Base-by-base conservation (phyloP, 2,797 vertebrate genomes). In the Periophthalmus magnuspinnatus region DNA sequence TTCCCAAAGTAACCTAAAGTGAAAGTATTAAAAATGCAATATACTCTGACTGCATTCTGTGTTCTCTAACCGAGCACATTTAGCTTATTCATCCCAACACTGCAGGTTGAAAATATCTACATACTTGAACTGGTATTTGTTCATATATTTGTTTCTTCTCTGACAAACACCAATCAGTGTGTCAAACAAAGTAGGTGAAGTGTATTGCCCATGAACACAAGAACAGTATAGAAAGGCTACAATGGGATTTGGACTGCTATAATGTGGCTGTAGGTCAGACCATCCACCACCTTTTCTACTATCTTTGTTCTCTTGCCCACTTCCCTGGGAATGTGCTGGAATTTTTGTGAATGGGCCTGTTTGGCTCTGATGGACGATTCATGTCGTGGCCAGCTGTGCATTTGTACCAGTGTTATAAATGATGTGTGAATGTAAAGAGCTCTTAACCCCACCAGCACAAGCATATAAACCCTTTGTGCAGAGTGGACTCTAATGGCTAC, bases 301-400 rank as follows among this genome's bases (percentile, higher is more conserved):
- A n/a, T 48, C 41, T 64, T 48, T 24, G 21, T 22, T 28, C 5
- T 64, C 41, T 22, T 24, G 5, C 36, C 38, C 61, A 63, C 36
- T 14, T 70, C 0, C 55, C 38, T 6, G 45, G 47, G 22, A 72
- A 77, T 56, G 0, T 0, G 28, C 21, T 60, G 70, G 56, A 61
- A n/a, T 68, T 78, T 88, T 89, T 88, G 63, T 88, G 81, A 90
- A 88, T 89, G 84, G 74, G 52, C 36, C 59, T 28, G 36, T 77
- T 33, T 69, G 72, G 52, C 50, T 3, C 17, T 61, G 69, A 65
- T 67, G 68, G 69, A 79, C 38, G 32, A 6, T 65, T 41, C 52
- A 56, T 70, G 75, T 74, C 62, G 61, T 60, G 66, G 70, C 75
- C 84, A 86, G 75, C 80, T 81, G 78, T 72, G 71, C 71, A n/a